Evolutionary conservation across 1,140 invertebrate species (phyloP), one percentile per base, ranked within the genome.

Genomic region (Carposina sasakii): DNA sequence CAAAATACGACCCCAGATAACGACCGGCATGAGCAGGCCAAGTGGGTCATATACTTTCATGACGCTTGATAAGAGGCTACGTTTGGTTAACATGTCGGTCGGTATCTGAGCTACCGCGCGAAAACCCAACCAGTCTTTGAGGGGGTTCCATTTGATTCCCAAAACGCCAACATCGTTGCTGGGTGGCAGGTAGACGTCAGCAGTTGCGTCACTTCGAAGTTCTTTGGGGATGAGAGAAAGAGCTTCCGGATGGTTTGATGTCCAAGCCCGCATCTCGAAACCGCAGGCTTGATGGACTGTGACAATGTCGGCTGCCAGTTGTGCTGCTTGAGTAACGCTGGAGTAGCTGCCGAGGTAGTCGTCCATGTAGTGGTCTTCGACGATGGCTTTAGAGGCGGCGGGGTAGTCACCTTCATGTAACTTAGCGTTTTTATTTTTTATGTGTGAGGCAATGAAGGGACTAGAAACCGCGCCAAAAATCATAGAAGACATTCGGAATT

Each of bases 381-480:
- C n/a, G 0, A 74, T 54, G 0, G 63, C 64, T 0, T 39, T 15
- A 0, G 40, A 55, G 0, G 76, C 69, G 1, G 21, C 13, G 0
- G 65, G 70, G 23, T 57, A 48, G 2, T 34, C 8, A 1, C 53
- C 15, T 4, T 22, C 21, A 44, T 63, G 60, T 8, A 51, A 24
- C 2, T 26, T 6, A 1, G 74, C 67, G 26, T 79, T 75, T 13
- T 26, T 31, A 40, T 72, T 61, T 13, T 57, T 53, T 1, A 76
- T 52, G 46, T 46, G 53, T 20, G 63, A 42, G 0, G 68, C 76
- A 1, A 51, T 40, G 36, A 50, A 60, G 2, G 67, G 68, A 2
- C 73, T 76, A 8, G 55, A 67, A 2, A 41, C 53, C 0, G 68
- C 60, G 4, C 67, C 71, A 39, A 81, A 79, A 2, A 71, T 67